phyloP scores from a whole-genome alignment of 2,888 invertebrate genomes.

The Pammene aurita region DNA sequence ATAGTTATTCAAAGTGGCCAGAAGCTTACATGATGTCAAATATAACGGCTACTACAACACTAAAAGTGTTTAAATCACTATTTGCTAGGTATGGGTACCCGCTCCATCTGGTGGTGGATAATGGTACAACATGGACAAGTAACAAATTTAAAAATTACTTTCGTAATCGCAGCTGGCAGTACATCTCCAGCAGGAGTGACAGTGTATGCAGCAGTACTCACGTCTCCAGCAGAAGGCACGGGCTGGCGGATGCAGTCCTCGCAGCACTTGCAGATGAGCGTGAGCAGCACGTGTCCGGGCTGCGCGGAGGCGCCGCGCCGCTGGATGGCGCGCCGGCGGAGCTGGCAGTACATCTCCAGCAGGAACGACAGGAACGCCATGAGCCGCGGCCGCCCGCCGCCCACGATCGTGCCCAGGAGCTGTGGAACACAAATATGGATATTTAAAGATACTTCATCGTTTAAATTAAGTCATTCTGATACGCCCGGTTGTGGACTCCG shows the following conservation, averaged over 20 bases:
- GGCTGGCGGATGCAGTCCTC: conserved; percentile 93
- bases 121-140: too few species aligned
- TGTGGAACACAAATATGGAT: conserved; percentile 46
- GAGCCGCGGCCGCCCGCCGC: conserved; percentile 86
- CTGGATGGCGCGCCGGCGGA: conserved; percentile 87
- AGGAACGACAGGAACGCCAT: conserved; percentile 95
- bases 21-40: too few species aligned
- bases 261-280: conserved; percentile 94
- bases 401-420: conserved; percentile 79
- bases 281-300: conserved; percentile 89
- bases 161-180: conserved; percentile 84
- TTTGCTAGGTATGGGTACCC: too few species aligned
- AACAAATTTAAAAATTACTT: too few species aligned
- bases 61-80: too few species aligned
- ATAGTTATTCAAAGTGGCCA: too few species aligned
- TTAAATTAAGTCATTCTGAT: too few species aligned
- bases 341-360: conserved; percentile 94
- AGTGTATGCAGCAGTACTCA: conserved; percentile 86
- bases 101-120: too few species aligned
- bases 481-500: too few species aligned
- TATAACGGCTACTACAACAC: too few species aligned
- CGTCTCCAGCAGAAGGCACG: conserved; percentile 91
- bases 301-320: conserved; percentile 79
- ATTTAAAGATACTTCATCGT: too few species aligned
- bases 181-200: conserved; percentile 95